phyloP scores from a whole-genome alignment of 2,888 invertebrate genomes.

The Lissonota sp. region DNA sequence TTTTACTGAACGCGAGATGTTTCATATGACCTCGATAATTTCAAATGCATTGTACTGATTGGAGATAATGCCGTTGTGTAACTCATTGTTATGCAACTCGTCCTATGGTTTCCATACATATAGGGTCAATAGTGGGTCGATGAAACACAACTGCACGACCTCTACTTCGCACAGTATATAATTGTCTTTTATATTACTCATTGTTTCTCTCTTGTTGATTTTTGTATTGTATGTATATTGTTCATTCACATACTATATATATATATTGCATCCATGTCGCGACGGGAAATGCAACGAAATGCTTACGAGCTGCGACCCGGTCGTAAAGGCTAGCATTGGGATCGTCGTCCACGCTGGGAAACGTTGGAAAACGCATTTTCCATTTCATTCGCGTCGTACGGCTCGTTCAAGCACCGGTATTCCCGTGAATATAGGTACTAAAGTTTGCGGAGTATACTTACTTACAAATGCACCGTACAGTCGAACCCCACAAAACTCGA shows the following conservation, averaged over 20 bases:
- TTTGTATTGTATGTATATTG: neutral
- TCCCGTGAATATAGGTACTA: slow-evolving; percentile 47
- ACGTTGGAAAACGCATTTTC: slow-evolving; percentile 49
- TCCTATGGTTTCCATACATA: too few relatives aligned
- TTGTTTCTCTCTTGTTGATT: slow-evolving; percentile 19
- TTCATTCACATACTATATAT: neutral
- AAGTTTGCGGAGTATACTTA: slow-evolving; percentile 33
- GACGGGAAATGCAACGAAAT: slow-evolving; percentile 6
- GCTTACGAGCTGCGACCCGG: slow-evolving; percentile 56
- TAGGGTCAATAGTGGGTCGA: slow-evolving; percentile 4
- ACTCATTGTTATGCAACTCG: too few relatives aligned
- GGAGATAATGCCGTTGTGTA: too few relatives aligned
- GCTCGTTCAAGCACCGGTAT: slow-evolving; percentile 44
- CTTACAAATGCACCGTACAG: neutral
- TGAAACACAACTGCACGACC: slow-evolving; percentile 6
- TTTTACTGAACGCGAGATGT: too few relatives aligned
- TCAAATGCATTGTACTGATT: too few relatives aligned
- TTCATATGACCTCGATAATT: too few relatives aligned
- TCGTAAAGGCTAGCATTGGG: slow-evolving; percentile 44
- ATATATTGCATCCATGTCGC: neutral
- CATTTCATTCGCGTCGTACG: slow-evolving; percentile 46
- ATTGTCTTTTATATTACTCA: slow-evolving; percentile 22
- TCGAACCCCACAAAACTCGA: too few relatives aligned
- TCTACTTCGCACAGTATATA: slow-evolving; percentile 17
- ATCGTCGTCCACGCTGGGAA: slow-evolving; percentile 17